Conservation (phyloP, 2,888 invertebrate species). For the Eristalinus aeneus region DNA sequence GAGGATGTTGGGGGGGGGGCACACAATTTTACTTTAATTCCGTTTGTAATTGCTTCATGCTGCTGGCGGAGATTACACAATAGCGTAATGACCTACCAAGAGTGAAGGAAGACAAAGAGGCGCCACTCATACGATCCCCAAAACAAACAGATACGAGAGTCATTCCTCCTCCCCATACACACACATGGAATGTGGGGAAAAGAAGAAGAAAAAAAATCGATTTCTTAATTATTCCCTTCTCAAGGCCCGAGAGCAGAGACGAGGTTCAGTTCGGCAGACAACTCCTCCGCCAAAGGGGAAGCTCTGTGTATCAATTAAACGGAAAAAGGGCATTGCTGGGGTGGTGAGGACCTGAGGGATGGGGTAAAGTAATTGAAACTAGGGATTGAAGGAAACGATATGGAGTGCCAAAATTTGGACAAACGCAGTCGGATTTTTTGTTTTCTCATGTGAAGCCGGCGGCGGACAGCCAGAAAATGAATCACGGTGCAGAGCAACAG, state of each 20-base stretch:
- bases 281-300: not conserved
- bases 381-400: not conserved
- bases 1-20: not conserved
- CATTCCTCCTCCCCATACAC: not conserved
- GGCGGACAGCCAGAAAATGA: not conserved
- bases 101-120: conserved; percentile 67
- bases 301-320: conserved; percentile 3
- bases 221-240: conserved; percentile 51
- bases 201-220: conserved; percentile 40
- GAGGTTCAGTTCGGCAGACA: not conserved
- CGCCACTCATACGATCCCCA: conserved; percentile 59
- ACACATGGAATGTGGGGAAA: not conserved
- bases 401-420: not conserved
- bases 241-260: conserved; percentile 8
- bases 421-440: not conserved
- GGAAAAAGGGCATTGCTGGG: not conserved
- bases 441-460: not conserved
- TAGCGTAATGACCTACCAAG: conserved; percentile 68
- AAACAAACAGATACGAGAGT: conserved; percentile 13
- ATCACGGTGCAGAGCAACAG: not conserved
- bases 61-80: conserved; percentile 70
- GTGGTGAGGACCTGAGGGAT: not conserved
- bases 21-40: conserved; percentile 70
- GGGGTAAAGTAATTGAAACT: not conserved
- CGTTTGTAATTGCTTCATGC: conserved; percentile 70